These are phyloP conservation scores for Agapornis roseicollis DNA, from an alignment of 2,113 vertebrate species.

Conservation along the genomic window DNA sequence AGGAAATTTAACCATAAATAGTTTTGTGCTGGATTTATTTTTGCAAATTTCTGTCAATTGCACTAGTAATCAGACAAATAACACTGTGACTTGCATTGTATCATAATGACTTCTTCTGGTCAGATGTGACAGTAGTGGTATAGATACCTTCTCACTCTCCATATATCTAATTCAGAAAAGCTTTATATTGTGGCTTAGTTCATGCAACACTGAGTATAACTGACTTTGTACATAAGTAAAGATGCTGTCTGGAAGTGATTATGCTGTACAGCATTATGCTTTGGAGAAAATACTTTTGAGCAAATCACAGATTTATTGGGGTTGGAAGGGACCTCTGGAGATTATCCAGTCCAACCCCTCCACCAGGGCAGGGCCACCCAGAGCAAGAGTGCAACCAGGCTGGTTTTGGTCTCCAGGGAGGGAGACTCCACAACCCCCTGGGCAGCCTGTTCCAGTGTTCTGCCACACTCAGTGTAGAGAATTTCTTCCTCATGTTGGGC, in stretches of 20 bases:
- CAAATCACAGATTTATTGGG: background rate
- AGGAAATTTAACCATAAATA: background rate
- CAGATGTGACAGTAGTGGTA: background rate
- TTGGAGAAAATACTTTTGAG: background rate
- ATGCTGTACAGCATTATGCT: background rate
- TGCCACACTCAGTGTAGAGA: background rate
- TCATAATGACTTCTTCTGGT: background rate
- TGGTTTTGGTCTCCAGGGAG: background rate
- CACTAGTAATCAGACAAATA: background rate
- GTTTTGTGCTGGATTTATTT: background rate
- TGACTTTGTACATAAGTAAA: background rate
- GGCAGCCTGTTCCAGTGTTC: background rate
- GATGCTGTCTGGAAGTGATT: background rate
- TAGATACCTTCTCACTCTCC: background rate
- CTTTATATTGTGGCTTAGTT: background rate
- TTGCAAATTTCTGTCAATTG: background rate
- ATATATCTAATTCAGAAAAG: background rate
- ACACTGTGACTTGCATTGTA: fast-evolving
- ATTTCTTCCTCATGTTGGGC: background rate
- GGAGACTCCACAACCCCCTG: background rate
- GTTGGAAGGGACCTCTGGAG: background rate
- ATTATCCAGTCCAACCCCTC: background rate
- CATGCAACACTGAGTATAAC: background rate
- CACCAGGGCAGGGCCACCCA: background rate
- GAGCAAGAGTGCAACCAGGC: background rate